Evolutionary conservation across 2,888 invertebrate genomes (phyloP).

Genomic region (Mechanitis mazaeus): DNA sequence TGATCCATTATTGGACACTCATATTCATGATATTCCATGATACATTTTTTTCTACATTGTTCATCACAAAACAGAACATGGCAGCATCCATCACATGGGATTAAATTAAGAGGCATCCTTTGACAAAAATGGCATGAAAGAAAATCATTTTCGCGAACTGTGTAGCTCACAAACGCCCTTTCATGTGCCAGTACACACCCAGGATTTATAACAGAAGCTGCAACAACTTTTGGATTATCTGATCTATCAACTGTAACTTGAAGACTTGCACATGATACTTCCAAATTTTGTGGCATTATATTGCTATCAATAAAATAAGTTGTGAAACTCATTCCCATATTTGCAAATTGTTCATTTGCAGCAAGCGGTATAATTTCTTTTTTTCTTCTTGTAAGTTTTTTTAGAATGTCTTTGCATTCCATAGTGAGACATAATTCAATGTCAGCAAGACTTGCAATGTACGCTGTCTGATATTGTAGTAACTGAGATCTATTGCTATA

Average conservation of each 20-base stretch:
- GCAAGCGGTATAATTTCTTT: conserved; percentile 11
- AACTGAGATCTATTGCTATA: conserved; percentile 39
- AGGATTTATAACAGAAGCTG: conserved; percentile 33
- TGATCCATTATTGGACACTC: conserved; percentile 34
- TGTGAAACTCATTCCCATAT: conserved; percentile 1
- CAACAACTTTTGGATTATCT: conserved; percentile 32
- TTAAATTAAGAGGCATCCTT: conserved; percentile 31
- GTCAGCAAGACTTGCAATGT: conserved; percentile 32
- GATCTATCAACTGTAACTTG: conserved; percentile 23
- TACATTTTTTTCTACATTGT: conserved; percentile 29
- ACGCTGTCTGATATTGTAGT: conserved; percentile 24
- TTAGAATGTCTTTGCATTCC: conserved; percentile 31
- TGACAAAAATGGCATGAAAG: conserved; percentile 36
- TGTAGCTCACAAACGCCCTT: conserved; percentile 29
- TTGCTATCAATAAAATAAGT: conserved; percentile 3
- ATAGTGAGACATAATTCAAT: conserved; percentile 34
- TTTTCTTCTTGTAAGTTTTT: conserved; percentile 31
- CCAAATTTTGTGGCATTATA: conserved; percentile 19
- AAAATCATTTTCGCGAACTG: conserved; percentile 9
- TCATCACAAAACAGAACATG: conserved; percentile 35
- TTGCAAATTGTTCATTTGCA: conserved; percentile 3
- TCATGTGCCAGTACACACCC: conserved; percentile 37
- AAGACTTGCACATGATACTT: conserved; percentile 34
- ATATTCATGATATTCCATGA: conserved; percentile 31
- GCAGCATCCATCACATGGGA: conserved; percentile 36